Percentiles rank a stretch among this genome's conserved stretches.
Conservation (phyloP, 2,888 invertebrate species). For the Cantharis flavilabris region DNA sequence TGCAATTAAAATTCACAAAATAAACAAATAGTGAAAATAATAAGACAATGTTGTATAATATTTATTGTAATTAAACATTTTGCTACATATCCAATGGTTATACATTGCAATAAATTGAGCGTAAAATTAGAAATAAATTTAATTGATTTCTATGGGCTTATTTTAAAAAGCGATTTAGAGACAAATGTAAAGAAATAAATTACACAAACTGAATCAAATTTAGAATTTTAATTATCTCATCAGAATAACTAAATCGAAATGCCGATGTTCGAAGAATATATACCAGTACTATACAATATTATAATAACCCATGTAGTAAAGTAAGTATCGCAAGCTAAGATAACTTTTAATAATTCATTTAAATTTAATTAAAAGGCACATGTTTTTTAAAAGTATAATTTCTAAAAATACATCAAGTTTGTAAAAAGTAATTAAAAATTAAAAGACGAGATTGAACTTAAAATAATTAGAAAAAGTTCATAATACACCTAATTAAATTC, state of each 20-base stretch:
- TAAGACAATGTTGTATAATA: too few species aligned
- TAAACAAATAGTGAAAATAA: too few species aligned
- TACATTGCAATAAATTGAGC: not conserved
- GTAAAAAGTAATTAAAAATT: slow-evolving; percentile 19
- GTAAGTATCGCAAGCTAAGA: not conserved
- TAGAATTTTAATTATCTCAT: not conserved
- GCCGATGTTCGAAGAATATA: not conserved
- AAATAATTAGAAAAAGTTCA: slow-evolving; percentile 26
- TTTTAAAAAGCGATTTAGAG: not conserved
- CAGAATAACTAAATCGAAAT: not conserved
- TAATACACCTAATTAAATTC: slow-evolving; percentile 23
- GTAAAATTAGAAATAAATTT: not conserved
- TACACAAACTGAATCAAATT: not conserved
- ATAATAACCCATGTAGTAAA: too few species aligned
- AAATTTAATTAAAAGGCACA: not conserved
- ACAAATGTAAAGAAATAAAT: not conserved
- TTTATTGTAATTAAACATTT: too few species aligned
- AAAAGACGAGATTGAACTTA: slow-evolving; percentile 15
- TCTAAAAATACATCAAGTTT: not conserved
- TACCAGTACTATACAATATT: not conserved
- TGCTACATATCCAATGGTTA: too few species aligned
- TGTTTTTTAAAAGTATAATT: not conserved
- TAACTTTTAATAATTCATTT: not conserved
- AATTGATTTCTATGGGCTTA: not conserved
- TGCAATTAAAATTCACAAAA: too few species aligned